Percentiles rank a stretch among this genome's conserved stretches.
Evolutionary conservation across 2,888 invertebrate species (phyloP).

Genomic region (Trichogramma evanescens): DNA sequence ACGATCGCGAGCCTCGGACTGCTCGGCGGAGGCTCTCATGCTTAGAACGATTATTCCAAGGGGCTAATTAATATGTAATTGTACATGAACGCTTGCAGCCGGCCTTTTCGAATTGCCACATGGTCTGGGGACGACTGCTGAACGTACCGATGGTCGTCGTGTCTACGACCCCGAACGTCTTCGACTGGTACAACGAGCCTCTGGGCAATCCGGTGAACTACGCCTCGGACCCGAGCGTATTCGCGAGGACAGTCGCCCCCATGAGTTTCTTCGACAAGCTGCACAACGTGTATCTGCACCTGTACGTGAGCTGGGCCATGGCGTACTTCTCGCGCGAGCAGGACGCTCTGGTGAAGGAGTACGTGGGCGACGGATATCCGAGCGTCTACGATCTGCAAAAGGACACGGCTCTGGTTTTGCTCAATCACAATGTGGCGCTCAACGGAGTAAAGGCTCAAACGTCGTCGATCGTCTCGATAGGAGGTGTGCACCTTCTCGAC

Average conservation of each 20-base stretch:
- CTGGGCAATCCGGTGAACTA: constrained; percentile 30
- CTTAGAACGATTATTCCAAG: not conserved
- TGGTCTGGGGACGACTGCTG: constrained; percentile 32
- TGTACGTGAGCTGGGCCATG: too few species aligned
- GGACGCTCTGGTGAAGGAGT: constrained; percentile 21
- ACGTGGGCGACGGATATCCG: constrained; percentile 27
- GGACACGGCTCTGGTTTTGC: constrained; percentile 45
- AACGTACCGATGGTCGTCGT: constrained; percentile 32
- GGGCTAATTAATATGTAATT: not conserved
- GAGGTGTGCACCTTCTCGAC: constrained; percentile 51
- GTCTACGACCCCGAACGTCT: constrained; percentile 23
- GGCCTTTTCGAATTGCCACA: constrained; percentile 32
- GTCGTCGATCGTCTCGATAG: constrained; percentile 50
- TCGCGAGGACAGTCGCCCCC: constrained; percentile 17
- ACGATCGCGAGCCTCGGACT: too few species aligned
- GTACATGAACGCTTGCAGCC: constrained; percentile 24
- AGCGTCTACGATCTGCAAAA: constrained; percentile 28
- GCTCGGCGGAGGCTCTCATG: not conserved
- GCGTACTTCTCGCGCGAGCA: too few species aligned
- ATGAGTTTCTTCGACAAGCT: constrained; percentile 36
- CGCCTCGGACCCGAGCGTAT: constrained; percentile 27
- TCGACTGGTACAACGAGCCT: constrained; percentile 31
- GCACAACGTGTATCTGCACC: constrained; percentile 24
- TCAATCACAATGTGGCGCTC: constrained; percentile 50
- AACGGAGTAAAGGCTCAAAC: constrained; percentile 46